Percentiles rank a stretch among this genome's conserved stretches.
phyloP scores from a whole-genome alignment of 1,140 invertebrate genomes.

The Metaphire vulgaris region DNA sequence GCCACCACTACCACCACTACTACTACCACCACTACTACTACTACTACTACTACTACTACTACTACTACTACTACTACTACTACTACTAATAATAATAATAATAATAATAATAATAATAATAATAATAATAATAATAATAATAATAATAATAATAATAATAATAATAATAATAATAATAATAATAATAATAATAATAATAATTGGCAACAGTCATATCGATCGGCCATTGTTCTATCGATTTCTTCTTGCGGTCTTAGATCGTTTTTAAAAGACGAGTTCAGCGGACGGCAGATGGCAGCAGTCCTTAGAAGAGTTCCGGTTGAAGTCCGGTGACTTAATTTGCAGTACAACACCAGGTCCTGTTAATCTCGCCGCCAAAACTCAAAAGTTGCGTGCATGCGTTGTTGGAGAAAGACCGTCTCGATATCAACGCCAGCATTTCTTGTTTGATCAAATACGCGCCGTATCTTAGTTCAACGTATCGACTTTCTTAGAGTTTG shows the following conservation, averaged over 20 bases:
- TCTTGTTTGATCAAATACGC: too few relatives aligned
- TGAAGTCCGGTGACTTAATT: background rate
- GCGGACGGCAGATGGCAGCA: too few relatives aligned
- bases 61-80: background rate
- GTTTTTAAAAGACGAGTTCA: background rate
- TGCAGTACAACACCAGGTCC: too few relatives aligned
- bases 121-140: conserved; percentile 17
- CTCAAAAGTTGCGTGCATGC: too few relatives aligned
- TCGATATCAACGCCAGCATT: too few relatives aligned
- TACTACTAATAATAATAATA: conserved; percentile 3
- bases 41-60: background rate
- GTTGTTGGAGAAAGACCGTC: too few relatives aligned
- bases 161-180: conserved; percentile 12
- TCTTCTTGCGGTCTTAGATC: background rate
- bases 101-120: conserved; percentile 17
- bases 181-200: conserved; percentile 4
- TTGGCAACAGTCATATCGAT: background rate
- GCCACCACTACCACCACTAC: background rate
- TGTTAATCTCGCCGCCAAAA: too few relatives aligned
- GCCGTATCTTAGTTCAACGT: too few relatives aligned
- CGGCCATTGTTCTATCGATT: background rate
- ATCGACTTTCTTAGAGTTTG: too few relatives aligned
- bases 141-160: conserved; percentile 16
- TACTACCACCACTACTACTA: background rate
- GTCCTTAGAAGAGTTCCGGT: too few relatives aligned